A percentile compares a stretch with the other conserved stretches of the same genome.
phyloP scores from a whole-genome alignment of 2,888 invertebrate genomes.

The Rotaria sp. region DNA sequence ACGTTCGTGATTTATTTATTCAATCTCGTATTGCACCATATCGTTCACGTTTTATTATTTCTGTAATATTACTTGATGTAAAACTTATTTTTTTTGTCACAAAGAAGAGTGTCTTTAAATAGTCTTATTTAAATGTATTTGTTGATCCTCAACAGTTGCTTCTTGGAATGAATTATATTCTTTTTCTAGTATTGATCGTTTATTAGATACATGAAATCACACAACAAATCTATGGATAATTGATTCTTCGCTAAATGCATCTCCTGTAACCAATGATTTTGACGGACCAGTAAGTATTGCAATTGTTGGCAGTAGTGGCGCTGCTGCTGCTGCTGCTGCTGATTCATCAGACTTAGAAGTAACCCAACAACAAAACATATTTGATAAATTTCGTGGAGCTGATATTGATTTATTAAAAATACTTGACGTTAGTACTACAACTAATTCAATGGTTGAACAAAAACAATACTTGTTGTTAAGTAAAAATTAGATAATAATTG shows the following conservation, averaged over 20 bases:
- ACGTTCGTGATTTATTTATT: slow-evolving; percentile 63
- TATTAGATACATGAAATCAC: slow-evolving; percentile 57
- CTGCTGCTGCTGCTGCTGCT: slow-evolving; percentile 43
- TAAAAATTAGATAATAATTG: slow-evolving; percentile 57
- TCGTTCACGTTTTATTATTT: slow-evolving; percentile 68
- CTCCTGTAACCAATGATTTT: slow-evolving; percentile 42
- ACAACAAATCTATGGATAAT: slow-evolving; percentile 31
- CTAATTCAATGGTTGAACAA: slow-evolving; percentile 76
- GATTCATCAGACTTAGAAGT: slow-evolving; percentile 43
- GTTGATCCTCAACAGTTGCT: slow-evolving; percentile 68
- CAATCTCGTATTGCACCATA: slow-evolving; percentile 69
- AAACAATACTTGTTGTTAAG: slow-evolving; percentile 73
- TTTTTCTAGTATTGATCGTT: slow-evolving; percentile 61
- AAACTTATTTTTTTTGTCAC: slow-evolving; percentile 59
- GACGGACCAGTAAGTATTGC: slow-evolving; percentile 1
- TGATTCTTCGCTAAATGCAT: not conserved
- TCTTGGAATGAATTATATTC: slow-evolving; percentile 70
- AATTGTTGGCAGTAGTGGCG: slow-evolving; percentile 43
- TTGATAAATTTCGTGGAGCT: slow-evolving; percentile 63
- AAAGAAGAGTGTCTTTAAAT: too few species aligned
- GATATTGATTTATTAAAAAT: slow-evolving; percentile 68
- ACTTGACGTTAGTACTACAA: slow-evolving; percentile 67
- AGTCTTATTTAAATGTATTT: slow-evolving; percentile 50
- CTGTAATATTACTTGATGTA: slow-evolving; percentile 69
- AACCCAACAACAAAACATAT: slow-evolving; percentile 58